These are phyloP conservation scores for Sus cebifrons DNA, from an alignment of 2,797 vertebrate species.

Conservation along the genomic window DNA sequence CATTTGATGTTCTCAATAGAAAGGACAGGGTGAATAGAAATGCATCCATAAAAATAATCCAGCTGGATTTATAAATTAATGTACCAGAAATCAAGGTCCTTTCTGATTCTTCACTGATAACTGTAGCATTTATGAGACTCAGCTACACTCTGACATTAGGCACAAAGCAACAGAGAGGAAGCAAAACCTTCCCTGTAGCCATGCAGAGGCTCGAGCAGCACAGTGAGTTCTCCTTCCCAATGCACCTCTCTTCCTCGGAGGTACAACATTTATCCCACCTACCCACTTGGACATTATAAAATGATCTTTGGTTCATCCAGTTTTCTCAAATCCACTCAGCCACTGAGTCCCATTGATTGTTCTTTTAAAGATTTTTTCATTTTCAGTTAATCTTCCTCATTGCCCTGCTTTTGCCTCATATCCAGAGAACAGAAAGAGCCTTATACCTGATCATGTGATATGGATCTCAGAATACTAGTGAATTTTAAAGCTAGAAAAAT, in stretches of 20 bases:
- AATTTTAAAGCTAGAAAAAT: constrained; percentile 28
- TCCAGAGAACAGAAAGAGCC: background rate
- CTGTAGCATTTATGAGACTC: background rate
- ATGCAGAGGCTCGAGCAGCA: background rate
- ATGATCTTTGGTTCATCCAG: background rate
- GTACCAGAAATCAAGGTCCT: background rate
- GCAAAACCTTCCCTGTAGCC: background rate
- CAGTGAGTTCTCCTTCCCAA: background rate
- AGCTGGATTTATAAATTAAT: background rate
- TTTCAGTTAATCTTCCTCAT: background rate
- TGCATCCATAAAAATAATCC: background rate
- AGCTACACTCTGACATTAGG: background rate
- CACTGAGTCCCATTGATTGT: background rate
- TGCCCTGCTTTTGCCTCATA: background rate
- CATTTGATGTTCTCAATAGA: background rate
- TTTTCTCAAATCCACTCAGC: background rate
- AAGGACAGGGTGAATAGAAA: background rate
- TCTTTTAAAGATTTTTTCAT: constrained; percentile 22
- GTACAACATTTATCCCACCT: background rate
- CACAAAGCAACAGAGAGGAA: background rate
- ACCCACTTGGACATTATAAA: background rate
- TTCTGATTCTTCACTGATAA: background rate
- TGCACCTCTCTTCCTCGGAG: background rate
- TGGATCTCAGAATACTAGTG: background rate
- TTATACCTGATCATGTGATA: background rate